Percentiles rank a stretch among this genome's conserved stretches.
Conservation (phyloP, 92 coral and sea anemone species). For the Hydrozoanthus gracilis region DNA sequence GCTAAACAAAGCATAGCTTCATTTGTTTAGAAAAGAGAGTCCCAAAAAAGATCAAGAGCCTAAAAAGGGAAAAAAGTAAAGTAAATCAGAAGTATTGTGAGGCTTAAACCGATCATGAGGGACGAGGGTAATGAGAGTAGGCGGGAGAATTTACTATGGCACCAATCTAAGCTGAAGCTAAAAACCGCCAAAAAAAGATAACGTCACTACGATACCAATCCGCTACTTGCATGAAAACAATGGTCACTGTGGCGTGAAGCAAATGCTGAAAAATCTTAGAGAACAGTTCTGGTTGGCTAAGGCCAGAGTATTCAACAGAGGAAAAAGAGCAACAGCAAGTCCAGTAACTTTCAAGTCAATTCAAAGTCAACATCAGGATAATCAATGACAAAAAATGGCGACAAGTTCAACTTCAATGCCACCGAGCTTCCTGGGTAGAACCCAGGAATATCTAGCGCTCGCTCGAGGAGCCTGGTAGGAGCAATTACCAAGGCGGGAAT, state of each 20-base stretch:
- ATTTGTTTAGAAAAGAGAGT: conserved; percentile 47
- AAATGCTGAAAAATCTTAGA: conserved; percentile 36
- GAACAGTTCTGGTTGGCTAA: conserved; percentile 56
- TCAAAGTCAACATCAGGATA: too few relatives aligned
- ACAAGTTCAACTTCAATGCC: too few relatives aligned
- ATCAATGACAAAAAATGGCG: too few relatives aligned
- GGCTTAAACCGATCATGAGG: conserved; percentile 52
- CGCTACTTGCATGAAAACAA: conserved; percentile 29
- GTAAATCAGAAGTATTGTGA: conserved; percentile 17
- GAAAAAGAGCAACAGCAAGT: too few relatives aligned
- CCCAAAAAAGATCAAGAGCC: conserved; percentile 28
- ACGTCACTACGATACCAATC: conserved; percentile 39
- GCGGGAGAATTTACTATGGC: conserved; percentile 45
- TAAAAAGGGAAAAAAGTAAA: conserved; percentile 44
- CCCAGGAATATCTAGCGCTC: too few relatives aligned
- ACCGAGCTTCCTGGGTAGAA: too few relatives aligned
- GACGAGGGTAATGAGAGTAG: conserved; percentile 44
- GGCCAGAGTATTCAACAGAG: conserved; percentile 57
- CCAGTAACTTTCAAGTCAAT: too few relatives aligned
- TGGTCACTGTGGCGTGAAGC: conserved; percentile 68
- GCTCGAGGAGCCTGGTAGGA: too few relatives aligned
- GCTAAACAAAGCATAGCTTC: conserved; percentile 36
- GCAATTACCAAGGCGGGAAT: too few relatives aligned
- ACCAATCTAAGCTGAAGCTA: conserved; percentile 51
- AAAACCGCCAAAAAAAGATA: conserved; percentile 47